Conservation (phyloP, 2,888 invertebrate genomes). For the Nomada fabriciana region DNA sequence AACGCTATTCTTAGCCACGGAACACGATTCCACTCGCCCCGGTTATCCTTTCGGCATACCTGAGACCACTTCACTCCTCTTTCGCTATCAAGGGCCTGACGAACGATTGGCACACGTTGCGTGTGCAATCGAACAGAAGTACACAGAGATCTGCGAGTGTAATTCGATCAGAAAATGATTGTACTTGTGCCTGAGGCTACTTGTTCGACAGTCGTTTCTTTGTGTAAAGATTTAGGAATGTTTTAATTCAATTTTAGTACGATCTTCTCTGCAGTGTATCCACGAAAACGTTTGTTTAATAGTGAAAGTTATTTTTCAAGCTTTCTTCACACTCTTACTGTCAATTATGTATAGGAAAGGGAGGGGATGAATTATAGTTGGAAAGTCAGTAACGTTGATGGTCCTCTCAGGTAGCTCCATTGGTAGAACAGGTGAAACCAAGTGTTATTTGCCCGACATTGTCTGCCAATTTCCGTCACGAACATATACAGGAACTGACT, state of each 20-base stretch:
- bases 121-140: background rate
- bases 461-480: conserved; percentile 31
- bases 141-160: background rate
- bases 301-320: background rate
- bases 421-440: background rate
- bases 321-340: no score
- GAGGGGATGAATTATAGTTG: background rate
- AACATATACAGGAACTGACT: conserved; percentile 12
- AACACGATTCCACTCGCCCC: conserved; percentile 40
- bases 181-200: background rate
- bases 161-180: conserved; percentile 23
- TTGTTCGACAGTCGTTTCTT: background rate
- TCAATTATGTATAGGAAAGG: background rate
- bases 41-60: conserved; percentile 48
- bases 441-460: conserved; percentile 38
- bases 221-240: no score
- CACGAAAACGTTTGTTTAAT: no score
- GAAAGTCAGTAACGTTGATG: background rate
- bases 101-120: conserved; percentile 37
- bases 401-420: background rate
- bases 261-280: no score
- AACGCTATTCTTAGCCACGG: conserved; percentile 41
- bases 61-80: conserved; percentile 44
- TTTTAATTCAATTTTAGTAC: no score
- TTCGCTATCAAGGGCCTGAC: conserved; percentile 42